A percentile compares a stretch with the other conserved stretches of the same genome.
Evolutionary conservation across 2,888 invertebrate genomes (phyloP).

Genomic region (Sinopyrophorus schimmeli): DNA sequence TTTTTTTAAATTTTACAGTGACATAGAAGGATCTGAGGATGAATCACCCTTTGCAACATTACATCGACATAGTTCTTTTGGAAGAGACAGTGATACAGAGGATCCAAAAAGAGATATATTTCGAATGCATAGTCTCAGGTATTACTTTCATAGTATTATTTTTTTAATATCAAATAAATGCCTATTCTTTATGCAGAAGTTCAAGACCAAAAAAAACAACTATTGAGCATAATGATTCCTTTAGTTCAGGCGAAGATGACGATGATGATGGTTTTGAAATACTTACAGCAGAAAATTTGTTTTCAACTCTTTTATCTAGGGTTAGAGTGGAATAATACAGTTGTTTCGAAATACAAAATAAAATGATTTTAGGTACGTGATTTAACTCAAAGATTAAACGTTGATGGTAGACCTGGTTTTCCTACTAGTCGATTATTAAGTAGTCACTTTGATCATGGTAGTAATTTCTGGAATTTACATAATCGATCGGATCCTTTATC

Average conservation of each 20-base stretch:
- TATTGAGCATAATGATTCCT: conserved; percentile 76
- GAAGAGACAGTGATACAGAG: conserved; percentile 63
- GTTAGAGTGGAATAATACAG: too few species aligned
- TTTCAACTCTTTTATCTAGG: conserved; percentile 82
- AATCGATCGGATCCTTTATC: conserved; percentile 55
- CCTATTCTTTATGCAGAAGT: conserved; percentile 65
- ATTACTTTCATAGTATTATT: too few species aligned
- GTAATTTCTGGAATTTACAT: conserved; percentile 57
- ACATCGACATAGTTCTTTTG: conserved; percentile 62
- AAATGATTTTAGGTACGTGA: conserved; percentile 68
- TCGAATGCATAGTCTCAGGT: conserved; percentile 71
- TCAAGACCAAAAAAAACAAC: conserved; percentile 69
- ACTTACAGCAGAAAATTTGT: conserved; percentile 87
- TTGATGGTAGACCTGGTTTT: conserved; percentile 72
- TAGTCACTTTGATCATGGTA: conserved; percentile 56
- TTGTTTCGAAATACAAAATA: not conserved
- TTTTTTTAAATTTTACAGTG: conserved; percentile 63
- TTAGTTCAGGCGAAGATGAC: conserved; percentile 86
- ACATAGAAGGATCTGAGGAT: conserved; percentile 69
- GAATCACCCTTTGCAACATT: conserved; percentile 63
- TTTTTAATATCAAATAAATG: too few species aligned
- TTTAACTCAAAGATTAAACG: conserved; percentile 81
- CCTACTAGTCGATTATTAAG: conserved; percentile 65
- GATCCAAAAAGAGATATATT: conserved; percentile 57
- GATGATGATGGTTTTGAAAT: conserved; percentile 91